A percentile compares a stretch with the other conserved stretches of the same genome.
phyloP scores from a whole-genome alignment of 1,140 invertebrate genomes.

The Drosophila ogumai region DNA sequence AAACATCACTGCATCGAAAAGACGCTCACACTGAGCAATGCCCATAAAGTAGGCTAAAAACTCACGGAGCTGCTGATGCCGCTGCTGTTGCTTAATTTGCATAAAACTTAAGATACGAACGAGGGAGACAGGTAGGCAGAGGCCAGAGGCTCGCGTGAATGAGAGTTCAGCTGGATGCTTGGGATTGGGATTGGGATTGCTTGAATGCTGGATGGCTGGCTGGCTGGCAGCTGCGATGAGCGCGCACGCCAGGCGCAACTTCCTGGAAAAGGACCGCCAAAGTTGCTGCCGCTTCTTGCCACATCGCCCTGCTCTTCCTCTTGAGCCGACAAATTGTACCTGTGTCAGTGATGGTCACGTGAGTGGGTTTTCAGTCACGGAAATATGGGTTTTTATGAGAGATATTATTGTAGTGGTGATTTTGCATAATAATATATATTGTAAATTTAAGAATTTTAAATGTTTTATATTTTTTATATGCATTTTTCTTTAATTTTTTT shows the following conservation, averaged over 20 bases:
- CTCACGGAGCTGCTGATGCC: constrained; percentile 31
- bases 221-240: constrained; percentile 69
- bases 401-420: neutral
- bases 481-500: too few relatives aligned
- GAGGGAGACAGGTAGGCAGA: constrained; percentile 22
- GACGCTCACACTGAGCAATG: constrained; percentile 62
- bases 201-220: constrained; percentile 26
- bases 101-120: constrained; percentile 72
- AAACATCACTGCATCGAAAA: constrained; percentile 29
- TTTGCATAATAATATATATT: neutral
- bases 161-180: constrained; percentile 46
- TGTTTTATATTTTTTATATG: neutral
- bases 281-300: constrained; percentile 63
- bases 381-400: neutral
- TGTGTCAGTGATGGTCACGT: constrained; percentile 45
- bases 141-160: constrained; percentile 63
- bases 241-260: constrained; percentile 81
- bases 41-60: constrained; percentile 79
- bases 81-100: constrained; percentile 70
- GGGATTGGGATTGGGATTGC: constrained; percentile 11
- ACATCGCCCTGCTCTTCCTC: constrained; percentile 41
- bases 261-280: constrained; percentile 82
- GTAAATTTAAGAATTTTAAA: too few relatives aligned
- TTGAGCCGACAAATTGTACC: constrained; percentile 49
- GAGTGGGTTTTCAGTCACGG: constrained; percentile 22